Percentiles rank a stretch among this genome's conserved stretches.
Conservation (phyloP, 2,113 vertebrate genomes). For the Pterocles burchelli region DNA sequence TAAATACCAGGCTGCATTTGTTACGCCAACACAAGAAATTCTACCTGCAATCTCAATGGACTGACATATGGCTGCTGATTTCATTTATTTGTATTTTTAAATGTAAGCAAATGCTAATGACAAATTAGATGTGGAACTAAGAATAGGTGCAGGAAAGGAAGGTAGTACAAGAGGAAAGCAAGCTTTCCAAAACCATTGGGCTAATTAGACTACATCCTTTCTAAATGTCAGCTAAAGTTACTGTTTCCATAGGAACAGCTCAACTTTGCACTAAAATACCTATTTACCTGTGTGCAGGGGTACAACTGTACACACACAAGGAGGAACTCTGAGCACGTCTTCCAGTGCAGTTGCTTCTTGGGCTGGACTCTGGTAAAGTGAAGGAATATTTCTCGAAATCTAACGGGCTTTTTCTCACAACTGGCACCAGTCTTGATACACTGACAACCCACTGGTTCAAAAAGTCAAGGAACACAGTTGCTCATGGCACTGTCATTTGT, state of each 20-base stretch:
- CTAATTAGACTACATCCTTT: background rate
- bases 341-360: background rate
- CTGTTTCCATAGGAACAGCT: background rate
- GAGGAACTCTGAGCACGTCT: background rate
- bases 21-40: background rate
- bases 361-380: background rate
- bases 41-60: background rate
- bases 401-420: background rate
- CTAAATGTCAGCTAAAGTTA: background rate
- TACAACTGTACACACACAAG: accelerated
- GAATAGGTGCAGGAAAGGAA: background rate
- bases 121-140: background rate
- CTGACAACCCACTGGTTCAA: background rate
- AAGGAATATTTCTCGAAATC: background rate
- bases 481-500: background rate
- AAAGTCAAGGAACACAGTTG: background rate
- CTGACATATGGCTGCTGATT: background rate
- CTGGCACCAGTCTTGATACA: background rate
- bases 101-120: background rate
- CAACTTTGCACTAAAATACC: background rate
- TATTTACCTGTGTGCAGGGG: background rate
- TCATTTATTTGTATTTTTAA: background rate
- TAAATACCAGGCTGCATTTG: background rate
- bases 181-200: background rate
- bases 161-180: background rate